These are phyloP conservation scores for Habrosyne pyritoides DNA, from an alignment of 2,888 invertebrate genomes.

Conservation along the genomic window DNA sequence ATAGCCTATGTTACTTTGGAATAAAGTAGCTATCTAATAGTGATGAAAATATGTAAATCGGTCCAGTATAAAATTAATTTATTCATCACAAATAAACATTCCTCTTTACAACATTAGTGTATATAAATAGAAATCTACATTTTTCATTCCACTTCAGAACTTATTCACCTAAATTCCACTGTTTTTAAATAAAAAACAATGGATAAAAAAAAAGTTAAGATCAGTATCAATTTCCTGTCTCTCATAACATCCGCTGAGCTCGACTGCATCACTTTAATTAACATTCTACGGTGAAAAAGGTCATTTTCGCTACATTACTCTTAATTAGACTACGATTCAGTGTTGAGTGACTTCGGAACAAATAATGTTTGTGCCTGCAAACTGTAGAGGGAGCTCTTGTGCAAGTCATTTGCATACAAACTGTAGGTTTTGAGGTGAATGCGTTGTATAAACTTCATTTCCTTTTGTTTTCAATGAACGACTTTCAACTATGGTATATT, in stretches of 20 bases:
- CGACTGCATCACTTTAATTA: slow-evolving; percentile 31
- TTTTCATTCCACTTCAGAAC: too few species aligned
- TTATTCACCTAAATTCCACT: too few species aligned
- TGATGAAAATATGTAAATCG: too few species aligned
- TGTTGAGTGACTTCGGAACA: background rate
- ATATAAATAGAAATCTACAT: too few species aligned
- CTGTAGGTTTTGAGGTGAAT: background rate
- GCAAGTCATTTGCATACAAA: background rate
- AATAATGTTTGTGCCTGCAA: background rate
- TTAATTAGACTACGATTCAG: slow-evolving; percentile 31
- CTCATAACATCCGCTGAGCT: slow-evolving; percentile 12
- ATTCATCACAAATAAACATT: too few species aligned
- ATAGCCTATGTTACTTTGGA: too few species aligned
- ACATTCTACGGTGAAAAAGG: slow-evolving; percentile 20
- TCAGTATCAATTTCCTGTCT: slow-evolving; percentile 4
- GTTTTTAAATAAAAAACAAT: too few species aligned
- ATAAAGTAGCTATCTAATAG: too few species aligned
- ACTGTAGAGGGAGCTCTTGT: background rate
- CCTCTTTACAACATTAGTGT: too few species aligned
- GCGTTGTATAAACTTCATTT: background rate
- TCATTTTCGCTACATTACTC: slow-evolving; percentile 32
- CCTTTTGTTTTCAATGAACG: background rate
- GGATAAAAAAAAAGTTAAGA: background rate
- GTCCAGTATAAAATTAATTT: too few species aligned
- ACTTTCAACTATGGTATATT: background rate